Conservation (phyloP, 37 sponge, comb jelly and placozoan genomes). For the Oopsacas minuta region DNA sequence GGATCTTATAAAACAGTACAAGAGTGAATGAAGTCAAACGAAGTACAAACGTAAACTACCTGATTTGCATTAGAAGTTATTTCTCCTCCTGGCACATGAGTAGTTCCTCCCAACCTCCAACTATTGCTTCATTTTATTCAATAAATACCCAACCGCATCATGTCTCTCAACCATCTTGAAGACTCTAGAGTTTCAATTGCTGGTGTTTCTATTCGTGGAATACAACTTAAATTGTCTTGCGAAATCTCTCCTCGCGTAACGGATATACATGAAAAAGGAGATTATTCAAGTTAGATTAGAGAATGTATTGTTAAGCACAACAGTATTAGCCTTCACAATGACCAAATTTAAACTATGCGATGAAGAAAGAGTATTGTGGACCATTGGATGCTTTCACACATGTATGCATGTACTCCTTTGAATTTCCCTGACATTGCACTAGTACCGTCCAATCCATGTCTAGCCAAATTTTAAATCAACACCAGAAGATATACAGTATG, state of each 20-base stretch:
- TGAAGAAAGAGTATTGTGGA: slow-evolving; percentile 15
- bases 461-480: slow-evolving; percentile 11
- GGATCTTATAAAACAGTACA: neutral
- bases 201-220: neutral
- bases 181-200: neutral
- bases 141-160: slow-evolving; percentile 13
- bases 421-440: slow-evolving; percentile 14
- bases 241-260: slow-evolving; percentile 11
- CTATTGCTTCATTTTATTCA: slow-evolving; percentile 4
- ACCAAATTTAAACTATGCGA: neutral
- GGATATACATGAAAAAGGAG: slow-evolving; percentile 13
- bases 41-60: neutral
- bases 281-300: neutral
- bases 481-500: slow-evolving; percentile 19
- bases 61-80: slow-evolving; percentile 4
- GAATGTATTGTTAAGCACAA: neutral
- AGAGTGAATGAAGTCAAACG: slow-evolving; percentile 14
- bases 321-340: neutral
- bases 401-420: slow-evolving; percentile 8
- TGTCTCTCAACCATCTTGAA: slow-evolving; percentile 17
- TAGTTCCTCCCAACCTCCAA: slow-evolving; percentile 16
- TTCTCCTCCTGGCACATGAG: no score
- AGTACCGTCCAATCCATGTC: neutral
- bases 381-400: slow-evolving; percentile 15
- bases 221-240: neutral